Evolutionary conservation across 2,888 invertebrate genomes (phyloP).

Genomic region (Patella caerulea): DNA sequence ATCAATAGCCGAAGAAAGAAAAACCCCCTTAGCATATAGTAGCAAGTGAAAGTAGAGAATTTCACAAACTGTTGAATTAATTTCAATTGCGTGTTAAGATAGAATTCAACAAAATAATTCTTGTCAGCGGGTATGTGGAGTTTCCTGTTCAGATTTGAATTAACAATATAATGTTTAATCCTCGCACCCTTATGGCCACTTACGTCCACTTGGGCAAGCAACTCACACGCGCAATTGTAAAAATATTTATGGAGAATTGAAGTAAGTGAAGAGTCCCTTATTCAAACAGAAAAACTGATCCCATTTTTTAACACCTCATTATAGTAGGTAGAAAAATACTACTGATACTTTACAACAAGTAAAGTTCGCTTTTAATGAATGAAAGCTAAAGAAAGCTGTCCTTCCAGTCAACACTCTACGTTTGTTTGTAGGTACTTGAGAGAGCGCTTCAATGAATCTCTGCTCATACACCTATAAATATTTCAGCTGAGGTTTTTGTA

Average conservation of each 20-base stretch:
- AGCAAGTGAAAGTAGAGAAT: too few relatives aligned
- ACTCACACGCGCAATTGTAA: constrained; percentile 3
- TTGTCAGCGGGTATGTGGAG: too few relatives aligned
- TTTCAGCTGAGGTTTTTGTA: too few relatives aligned
- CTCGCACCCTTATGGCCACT: background rate
- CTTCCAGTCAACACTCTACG: background rate
- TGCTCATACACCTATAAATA: too few relatives aligned
- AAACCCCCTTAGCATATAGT: too few relatives aligned
- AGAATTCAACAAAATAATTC: too few relatives aligned
- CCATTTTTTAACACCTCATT: background rate
- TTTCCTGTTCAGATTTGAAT: too few relatives aligned
- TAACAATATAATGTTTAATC: too few relatives aligned
- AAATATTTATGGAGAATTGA: background rate
- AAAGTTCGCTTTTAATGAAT: constrained; percentile 10
- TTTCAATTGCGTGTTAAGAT: too few relatives aligned
- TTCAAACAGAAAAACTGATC: background rate
- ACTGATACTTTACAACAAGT: background rate
- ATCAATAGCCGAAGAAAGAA: too few relatives aligned
- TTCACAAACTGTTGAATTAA: too few relatives aligned
- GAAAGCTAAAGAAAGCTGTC: background rate
- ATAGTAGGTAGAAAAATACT: background rate
- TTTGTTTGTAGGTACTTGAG: constrained; percentile 5
- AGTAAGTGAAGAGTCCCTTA: background rate
- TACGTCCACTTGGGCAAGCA: background rate
- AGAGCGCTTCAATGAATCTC: background rate